A percentile compares a stretch with the other conserved stretches of the same genome.
phyloP scores from a whole-genome alignment of 2,888 invertebrate species.

The Stramonita haemastoma region DNA sequence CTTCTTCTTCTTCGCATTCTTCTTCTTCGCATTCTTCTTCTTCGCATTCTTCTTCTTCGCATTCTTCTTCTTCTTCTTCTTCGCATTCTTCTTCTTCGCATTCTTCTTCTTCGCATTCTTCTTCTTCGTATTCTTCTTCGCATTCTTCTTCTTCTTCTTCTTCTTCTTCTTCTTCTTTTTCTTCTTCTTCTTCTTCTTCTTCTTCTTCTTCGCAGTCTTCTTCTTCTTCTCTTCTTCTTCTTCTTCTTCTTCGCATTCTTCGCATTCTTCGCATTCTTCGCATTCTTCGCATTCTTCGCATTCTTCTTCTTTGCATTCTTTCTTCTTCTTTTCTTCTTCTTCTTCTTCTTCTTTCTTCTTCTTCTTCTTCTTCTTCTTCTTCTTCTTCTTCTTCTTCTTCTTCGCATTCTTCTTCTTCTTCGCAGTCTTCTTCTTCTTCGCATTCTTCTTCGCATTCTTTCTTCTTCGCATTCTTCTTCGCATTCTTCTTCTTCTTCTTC shows the following conservation, averaged over 20 bases:
- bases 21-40: too few relatives aligned
- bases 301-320: too few relatives aligned
- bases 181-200: constrained; percentile 23
- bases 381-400: neutral
- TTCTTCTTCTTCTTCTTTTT: constrained; percentile 24
- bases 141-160: neutral
- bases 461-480: neutral
- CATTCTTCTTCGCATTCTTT: neutral
- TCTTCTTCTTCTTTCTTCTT: neutral
- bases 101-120: constrained; percentile 1
- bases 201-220: neutral
- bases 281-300: too few relatives aligned
- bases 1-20: neutral
- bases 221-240: neutral
- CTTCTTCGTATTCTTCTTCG: constrained; percentile 18
- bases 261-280: too few relatives aligned
- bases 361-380: constrained; percentile 24
- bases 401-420: neutral
- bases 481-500: too few relatives aligned
- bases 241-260: neutral
- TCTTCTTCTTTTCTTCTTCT: neutral
- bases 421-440: neutral
- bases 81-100: neutral
- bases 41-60: neutral
- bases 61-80: neutral